Percentiles rank a stretch among this genome's conserved stretches.
Evolutionary conservation across 2,113 vertebrate species (phyloP).

Genomic region (Pampusana beccarii): DNA sequence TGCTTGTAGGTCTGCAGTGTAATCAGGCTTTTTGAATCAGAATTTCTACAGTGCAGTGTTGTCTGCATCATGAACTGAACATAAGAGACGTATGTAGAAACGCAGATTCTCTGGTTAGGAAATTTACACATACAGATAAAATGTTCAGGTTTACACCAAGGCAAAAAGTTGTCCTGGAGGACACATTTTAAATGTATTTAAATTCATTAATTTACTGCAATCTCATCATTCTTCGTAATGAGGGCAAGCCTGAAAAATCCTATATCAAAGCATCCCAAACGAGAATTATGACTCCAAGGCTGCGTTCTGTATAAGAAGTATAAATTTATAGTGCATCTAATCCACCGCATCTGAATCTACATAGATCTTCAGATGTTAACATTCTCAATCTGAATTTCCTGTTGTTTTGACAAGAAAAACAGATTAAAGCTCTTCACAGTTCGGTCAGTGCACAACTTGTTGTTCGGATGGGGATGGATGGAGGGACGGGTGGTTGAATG

Average conservation of each 20-base stretch:
- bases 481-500: not conserved
- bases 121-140: not conserved
- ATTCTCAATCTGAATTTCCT: accelerated
- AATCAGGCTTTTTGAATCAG: not conserved
- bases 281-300: not conserved
- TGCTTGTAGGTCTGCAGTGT: not conserved
- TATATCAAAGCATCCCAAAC: not conserved
- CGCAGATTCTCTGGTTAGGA: not conserved
- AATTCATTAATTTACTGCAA: not conserved
- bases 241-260: not conserved
- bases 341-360: not conserved
- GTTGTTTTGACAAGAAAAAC: not conserved
- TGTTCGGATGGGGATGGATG: not conserved
- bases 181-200: not conserved
- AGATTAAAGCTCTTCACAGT: not conserved
- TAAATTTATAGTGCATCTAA: not conserved
- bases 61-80: not conserved
- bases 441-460: not conserved
- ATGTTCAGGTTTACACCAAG: not conserved
- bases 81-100: not conserved
- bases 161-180: not conserved
- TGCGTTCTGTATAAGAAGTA: not conserved
- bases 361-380: accelerated
- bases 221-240: not conserved
- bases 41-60: not conserved